phyloP scores from a whole-genome alignment of 2,797 vertebrate species.

The Channallabes apus region DNA sequence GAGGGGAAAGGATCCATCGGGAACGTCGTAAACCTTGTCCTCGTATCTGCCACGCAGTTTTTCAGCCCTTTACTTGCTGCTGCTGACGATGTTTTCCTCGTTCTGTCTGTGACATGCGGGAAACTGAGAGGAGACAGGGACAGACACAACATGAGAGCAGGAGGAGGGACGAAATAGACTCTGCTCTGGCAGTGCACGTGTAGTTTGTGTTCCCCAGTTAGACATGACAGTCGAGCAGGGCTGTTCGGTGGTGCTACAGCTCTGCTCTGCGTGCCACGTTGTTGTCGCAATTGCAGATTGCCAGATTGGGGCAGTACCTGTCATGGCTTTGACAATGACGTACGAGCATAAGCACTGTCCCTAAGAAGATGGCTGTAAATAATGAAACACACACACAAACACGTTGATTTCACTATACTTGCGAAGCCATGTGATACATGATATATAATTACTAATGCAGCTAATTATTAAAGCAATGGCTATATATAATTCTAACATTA shows the following conservation, averaged over 20 bases:
- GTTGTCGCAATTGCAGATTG: constrained; percentile 51
- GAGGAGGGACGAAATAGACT: constrained; percentile 28
- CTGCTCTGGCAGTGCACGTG: constrained; percentile 24
- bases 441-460: not conserved
- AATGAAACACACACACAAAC: constrained; percentile 12
- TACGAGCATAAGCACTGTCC: constrained; percentile 51
- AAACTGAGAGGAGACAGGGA: constrained; percentile 51
- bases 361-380: constrained; percentile 36
- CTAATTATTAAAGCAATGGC: not conserved
- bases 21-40: constrained; percentile 48
- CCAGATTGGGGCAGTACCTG: constrained; percentile 54
- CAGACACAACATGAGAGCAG: constrained; percentile 59
- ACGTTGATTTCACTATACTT: not conserved
- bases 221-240: constrained; percentile 56
- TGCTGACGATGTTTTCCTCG: constrained; percentile 29
- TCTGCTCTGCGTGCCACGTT: constrained; percentile 49
- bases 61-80: constrained; percentile 44
- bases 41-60: constrained; percentile 44
- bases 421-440: not conserved
- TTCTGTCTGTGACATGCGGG: constrained; percentile 37
- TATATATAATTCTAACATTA: not conserved
- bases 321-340: constrained; percentile 57
- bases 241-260: constrained; percentile 49
- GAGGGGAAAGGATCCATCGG: constrained; percentile 33
- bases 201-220: constrained; percentile 51